These are phyloP conservation scores for Lacerta bilineata DNA, from an alignment of 2,797 vertebrate species.

Conservation along the genomic window DNA sequence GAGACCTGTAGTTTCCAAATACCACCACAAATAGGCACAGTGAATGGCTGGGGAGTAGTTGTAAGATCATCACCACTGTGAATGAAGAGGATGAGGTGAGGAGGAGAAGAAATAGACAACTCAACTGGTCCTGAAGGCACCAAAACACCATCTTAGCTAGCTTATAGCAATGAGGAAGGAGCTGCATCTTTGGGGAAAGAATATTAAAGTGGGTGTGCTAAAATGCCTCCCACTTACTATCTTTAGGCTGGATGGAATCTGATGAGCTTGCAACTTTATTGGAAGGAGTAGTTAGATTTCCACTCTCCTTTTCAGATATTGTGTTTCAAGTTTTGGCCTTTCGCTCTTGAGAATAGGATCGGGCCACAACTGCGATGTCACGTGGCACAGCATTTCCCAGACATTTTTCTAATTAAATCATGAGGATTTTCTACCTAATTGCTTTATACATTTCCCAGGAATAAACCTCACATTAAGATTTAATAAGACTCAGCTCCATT, in stretches of 20 bases:
- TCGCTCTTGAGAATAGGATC: background rate
- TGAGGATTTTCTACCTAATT: slow-evolving; percentile 13
- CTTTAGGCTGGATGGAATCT: background rate
- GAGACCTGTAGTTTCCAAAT: background rate
- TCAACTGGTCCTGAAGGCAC: background rate
- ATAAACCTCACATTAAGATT: slow-evolving; percentile 40
- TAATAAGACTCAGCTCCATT: slow-evolving; percentile 24
- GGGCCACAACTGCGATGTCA: background rate
- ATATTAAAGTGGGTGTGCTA: background rate
- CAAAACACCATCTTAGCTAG: background rate
- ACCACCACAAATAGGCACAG: background rate
- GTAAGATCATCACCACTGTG: background rate
- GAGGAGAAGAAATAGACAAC: background rate
- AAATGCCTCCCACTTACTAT: background rate
- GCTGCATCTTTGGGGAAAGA: background rate
- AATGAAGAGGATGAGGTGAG: background rate
- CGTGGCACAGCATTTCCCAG: background rate
- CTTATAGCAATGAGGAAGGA: background rate
- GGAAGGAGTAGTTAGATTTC: background rate
- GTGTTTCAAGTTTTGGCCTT: background rate
- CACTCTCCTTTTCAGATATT: background rate
- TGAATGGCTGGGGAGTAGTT: background rate
- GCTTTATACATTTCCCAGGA: slow-evolving; percentile 30
- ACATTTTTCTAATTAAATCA: slow-evolving; percentile 7
- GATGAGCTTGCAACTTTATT: background rate